These are phyloP conservation scores for Stegophylla sp. DNA, from an alignment of 2,888 invertebrate species.

Conservation along the genomic window DNA sequence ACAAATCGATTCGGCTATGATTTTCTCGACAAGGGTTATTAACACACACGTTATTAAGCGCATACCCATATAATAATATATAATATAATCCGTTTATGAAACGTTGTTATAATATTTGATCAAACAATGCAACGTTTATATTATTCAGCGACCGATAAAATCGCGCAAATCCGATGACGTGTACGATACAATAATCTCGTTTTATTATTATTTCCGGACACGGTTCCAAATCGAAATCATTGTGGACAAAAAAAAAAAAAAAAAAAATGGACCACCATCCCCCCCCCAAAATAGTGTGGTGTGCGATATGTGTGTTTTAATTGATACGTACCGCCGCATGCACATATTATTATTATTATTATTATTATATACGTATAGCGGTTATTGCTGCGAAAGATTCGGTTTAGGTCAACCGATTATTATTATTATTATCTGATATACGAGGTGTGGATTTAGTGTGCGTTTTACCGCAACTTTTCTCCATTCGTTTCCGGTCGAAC, in stretches of 20 bases:
- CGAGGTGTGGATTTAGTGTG: slow-evolving; percentile 1
- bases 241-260: too few species aligned
- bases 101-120: not conserved
- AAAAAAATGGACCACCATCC: slow-evolving; percentile 12
- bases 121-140: not conserved
- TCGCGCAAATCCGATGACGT: slow-evolving; percentile 45
- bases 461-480: slow-evolving; percentile 40
- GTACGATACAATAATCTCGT: slow-evolving; percentile 29
- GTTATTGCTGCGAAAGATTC: not conserved
- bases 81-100: not conserved
- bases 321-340: slow-evolving; percentile 37
- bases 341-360: too few species aligned
- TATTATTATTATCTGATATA: too few species aligned
- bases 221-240: slow-evolving; percentile 33
- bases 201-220: slow-evolving; percentile 44
- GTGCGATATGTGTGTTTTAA: slow-evolving; percentile 43
- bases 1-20: not conserved
- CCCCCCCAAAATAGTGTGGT: slow-evolving; percentile 30
- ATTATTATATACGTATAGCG: not conserved
- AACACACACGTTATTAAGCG: not conserved
- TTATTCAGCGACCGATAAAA: slow-evolving; percentile 8
- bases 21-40: not conserved
- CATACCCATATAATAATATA: not conserved
- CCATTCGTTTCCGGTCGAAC: slow-evolving; percentile 14
- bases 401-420: slow-evolving; percentile 49